These are phyloP conservation scores for Leuciscus waleckii DNA, from an alignment of 2,797 vertebrate genomes.

Conservation along the genomic window DNA sequence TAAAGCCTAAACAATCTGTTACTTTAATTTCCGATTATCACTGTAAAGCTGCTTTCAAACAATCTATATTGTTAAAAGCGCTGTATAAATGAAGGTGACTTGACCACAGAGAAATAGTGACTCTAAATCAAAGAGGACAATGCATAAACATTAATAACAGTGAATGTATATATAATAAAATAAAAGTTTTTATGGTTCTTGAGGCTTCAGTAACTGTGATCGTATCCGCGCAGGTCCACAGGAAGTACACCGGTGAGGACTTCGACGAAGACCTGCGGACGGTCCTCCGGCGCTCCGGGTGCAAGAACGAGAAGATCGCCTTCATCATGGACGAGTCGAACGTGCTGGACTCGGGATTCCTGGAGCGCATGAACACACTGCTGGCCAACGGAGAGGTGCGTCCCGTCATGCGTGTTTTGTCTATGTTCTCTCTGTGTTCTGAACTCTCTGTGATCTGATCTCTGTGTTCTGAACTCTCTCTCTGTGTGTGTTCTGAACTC, in stretches of 20 bases:
- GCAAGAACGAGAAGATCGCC: conserved; percentile 98
- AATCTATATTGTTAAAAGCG: too few relatives aligned
- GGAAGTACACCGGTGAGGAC: conserved; percentile 98
- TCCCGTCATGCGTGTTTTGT: background rate
- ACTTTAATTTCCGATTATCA: too few relatives aligned
- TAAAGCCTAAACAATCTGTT: too few relatives aligned
- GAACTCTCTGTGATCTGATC: too few relatives aligned
- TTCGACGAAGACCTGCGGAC: conserved; percentile 97
- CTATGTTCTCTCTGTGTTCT: too few relatives aligned
- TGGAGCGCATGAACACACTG: conserved; percentile 98
- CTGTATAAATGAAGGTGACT: too few relatives aligned
- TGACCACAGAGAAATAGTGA: too few relatives aligned
- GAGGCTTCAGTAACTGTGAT: background rate
- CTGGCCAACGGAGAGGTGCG: conserved; percentile 95
- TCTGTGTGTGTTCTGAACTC: too few relatives aligned
- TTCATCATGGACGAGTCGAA: conserved; percentile 99
- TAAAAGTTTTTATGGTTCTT: background rate
- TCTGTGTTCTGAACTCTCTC: too few relatives aligned
- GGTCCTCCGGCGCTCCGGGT: conserved; percentile 93
- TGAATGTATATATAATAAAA: background rate
- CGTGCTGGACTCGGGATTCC: conserved; percentile 95
- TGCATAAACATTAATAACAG: background rate
- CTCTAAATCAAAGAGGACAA: background rate
- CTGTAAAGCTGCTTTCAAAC: too few relatives aligned
- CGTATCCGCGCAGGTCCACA: conserved; percentile 85